phyloP scores from a whole-genome alignment of 2,113 vertebrate species.

The Acinonyx jubatus region DNA sequence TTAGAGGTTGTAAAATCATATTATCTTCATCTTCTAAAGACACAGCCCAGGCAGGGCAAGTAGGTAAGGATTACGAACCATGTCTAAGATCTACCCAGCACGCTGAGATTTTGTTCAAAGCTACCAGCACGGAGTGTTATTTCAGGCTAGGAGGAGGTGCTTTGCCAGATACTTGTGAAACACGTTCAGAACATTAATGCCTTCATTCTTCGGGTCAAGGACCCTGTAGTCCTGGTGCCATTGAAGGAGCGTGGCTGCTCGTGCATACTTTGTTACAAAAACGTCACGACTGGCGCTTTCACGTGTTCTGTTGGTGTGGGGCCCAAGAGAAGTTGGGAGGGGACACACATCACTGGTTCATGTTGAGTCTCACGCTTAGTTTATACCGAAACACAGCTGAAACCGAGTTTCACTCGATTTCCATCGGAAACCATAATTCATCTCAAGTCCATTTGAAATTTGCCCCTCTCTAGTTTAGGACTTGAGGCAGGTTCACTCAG shows the following conservation, averaged over 20 bases:
- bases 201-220: neutral
- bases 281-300: neutral
- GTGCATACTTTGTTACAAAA: neutral
- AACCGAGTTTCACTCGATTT: neutral
- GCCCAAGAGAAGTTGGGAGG: neutral
- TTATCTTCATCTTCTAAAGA: neutral
- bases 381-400: neutral
- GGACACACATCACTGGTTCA: neutral
- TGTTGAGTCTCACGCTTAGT: neutral
- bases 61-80: neutral
- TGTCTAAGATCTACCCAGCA: neutral
- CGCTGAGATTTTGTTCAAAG: neutral
- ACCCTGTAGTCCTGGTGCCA: neutral
- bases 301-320: neutral
- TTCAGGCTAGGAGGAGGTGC: neutral
- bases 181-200: neutral
- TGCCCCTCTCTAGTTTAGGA: conserved; percentile 15
- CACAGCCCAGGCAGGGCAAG: neutral
- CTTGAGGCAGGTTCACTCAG: conserved; percentile 24
- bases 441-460: conserved; percentile 42
- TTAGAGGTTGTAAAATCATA: neutral
- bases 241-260: neutral
- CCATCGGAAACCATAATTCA: conserved; percentile 56
- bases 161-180: neutral
- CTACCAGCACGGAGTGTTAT: neutral